Percentiles rank a stretch among this genome's conserved stretches.
phyloP scores from a whole-genome alignment of 2,888 invertebrate species.

The Formica aserva region DNA sequence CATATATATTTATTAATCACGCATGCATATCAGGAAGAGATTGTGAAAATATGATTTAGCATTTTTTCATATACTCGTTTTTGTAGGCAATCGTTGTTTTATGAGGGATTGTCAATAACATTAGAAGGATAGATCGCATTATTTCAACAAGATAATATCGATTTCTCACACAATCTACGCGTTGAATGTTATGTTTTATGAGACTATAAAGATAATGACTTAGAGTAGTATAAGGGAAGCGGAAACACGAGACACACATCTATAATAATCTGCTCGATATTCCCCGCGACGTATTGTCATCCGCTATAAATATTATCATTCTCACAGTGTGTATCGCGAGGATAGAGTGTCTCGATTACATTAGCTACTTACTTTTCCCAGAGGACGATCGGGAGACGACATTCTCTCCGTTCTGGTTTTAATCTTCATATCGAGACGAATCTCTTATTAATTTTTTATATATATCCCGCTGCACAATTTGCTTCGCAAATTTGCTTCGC shows the following conservation, averaged over 20 bases:
- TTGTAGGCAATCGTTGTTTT: neutral
- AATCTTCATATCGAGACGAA: conserved; percentile 27
- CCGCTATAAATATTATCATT: conserved; percentile 63
- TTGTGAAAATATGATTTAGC: conserved; percentile 1
- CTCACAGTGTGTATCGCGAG: conserved; percentile 38
- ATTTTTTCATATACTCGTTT: neutral
- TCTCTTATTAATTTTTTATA: neutral
- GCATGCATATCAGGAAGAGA: neutral
- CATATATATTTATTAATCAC: too few species aligned
- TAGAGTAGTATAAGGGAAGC: neutral
- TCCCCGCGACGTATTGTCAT: conserved; percentile 42
- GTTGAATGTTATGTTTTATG: conserved; percentile 25
- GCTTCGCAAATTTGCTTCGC: neutral
- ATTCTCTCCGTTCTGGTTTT: conserved; percentile 29
- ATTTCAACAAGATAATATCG: conserved; percentile 5
- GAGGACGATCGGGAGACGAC: conserved; percentile 40
- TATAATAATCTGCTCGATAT: conserved; percentile 61
- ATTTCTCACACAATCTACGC: conserved; percentile 35
- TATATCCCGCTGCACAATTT: neutral
- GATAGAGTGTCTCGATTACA: conserved; percentile 54
- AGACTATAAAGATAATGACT: conserved; percentile 48
- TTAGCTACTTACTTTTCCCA: conserved; percentile 55
- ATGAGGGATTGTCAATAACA: neutral
- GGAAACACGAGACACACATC: conserved; percentile 46
- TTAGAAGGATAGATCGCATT: neutral